phyloP scores from a whole-genome alignment of 2,113 vertebrate genomes.

The Antigone vipio region DNA sequence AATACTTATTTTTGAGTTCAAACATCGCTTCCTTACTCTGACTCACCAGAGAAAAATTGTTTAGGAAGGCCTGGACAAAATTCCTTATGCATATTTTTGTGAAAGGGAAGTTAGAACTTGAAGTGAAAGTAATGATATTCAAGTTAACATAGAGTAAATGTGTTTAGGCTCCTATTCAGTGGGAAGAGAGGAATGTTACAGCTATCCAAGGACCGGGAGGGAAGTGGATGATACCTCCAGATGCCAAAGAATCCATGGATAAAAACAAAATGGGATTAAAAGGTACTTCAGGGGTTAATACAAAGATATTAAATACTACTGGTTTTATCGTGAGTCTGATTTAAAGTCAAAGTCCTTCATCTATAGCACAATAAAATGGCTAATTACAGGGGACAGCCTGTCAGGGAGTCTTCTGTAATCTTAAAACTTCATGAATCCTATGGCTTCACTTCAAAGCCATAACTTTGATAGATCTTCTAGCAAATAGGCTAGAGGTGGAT shows the following conservation, averaged over 20 bases:
- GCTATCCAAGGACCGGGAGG: slow-evolving; percentile 92
- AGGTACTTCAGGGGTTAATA: slow-evolving; percentile 72
- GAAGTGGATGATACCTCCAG: slow-evolving; percentile 93
- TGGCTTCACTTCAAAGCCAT: not conserved
- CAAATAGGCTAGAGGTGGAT: not conserved
- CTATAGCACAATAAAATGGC: not conserved
- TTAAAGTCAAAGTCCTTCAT: not conserved
- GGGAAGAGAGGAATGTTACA: slow-evolving; percentile 91
- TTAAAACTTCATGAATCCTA: not conserved
- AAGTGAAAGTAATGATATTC: not conserved
- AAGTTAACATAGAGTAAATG: not conserved
- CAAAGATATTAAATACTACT: not conserved
- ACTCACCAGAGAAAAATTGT: not conserved
- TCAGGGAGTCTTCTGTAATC: not conserved
- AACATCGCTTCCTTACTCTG: not conserved
- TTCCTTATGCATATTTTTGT: not conserved
- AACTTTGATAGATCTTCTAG: not conserved
- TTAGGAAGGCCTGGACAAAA: not conserved
- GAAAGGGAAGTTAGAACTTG: not conserved
- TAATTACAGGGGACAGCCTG: not conserved
- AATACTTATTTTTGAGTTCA: not conserved
- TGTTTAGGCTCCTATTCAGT: slow-evolving; percentile 86
- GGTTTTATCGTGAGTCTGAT: not conserved
- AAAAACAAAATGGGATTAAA: slow-evolving; percentile 94
- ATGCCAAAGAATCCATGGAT: slow-evolving; percentile 97